These are phyloP conservation scores for Pristis pectinata DNA, from an alignment of 2,797 vertebrate genomes.

Conservation along the genomic window DNA sequence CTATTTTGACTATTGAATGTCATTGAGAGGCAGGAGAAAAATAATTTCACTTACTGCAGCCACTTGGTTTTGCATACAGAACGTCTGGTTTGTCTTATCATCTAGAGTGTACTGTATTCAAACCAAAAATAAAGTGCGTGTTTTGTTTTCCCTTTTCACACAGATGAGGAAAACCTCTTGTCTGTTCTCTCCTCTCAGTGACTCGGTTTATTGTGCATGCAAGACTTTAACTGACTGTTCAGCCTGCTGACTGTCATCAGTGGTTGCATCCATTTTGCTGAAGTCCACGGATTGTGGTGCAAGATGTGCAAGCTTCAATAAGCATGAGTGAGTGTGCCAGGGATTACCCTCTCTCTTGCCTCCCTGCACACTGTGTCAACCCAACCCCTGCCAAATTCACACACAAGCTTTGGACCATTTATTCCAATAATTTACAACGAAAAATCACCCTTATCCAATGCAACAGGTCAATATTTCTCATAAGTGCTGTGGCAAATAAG, in stretches of 20 bases:
- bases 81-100: not conserved
- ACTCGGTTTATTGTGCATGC: not conserved
- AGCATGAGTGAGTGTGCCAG: constrained; percentile 10
- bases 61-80: not conserved
- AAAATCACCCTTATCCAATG: not conserved
- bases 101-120: not conserved
- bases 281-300: not conserved
- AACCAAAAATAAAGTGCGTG: not conserved
- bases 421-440: not conserved
- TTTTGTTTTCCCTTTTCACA: not conserved
- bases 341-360: not conserved
- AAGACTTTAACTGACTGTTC: constrained; percentile 27
- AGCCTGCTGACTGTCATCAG: not conserved
- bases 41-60: not conserved
- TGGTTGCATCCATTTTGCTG: constrained; percentile 15
- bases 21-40: not conserved
- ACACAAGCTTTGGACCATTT: not conserved
- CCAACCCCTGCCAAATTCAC: too few species aligned
- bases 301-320: constrained; percentile 20
- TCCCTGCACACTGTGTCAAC: too few species aligned
- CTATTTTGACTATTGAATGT: not conserved
- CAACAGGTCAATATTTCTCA: constrained; percentile 19
- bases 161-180: not conserved
- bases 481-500: not conserved
- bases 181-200: not conserved